phyloP scores from a whole-genome alignment of 2,888 invertebrate genomes.

The Hemithea aestivaria region DNA sequence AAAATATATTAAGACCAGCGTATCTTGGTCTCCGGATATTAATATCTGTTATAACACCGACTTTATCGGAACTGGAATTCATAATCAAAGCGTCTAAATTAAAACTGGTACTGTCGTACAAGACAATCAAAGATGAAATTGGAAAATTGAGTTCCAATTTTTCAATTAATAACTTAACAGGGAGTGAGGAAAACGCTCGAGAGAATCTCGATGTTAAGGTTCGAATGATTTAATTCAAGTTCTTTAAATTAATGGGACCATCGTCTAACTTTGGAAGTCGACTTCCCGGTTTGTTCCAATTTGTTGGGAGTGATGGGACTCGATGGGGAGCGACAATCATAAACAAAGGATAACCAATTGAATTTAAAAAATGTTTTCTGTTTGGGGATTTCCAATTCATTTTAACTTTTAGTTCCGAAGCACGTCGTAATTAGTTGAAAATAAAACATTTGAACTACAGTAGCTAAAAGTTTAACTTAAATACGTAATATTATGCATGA shows the following conservation, averaged over 20 bases:
- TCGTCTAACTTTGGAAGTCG: constrained; percentile 55
- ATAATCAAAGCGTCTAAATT: constrained; percentile 26
- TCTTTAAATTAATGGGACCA: constrained; percentile 66
- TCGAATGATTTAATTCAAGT: constrained; percentile 67
- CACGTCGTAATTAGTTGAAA: too few relatives aligned
- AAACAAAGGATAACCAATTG: constrained; percentile 57
- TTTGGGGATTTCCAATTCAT: constrained; percentile 27
- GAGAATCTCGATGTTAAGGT: constrained; percentile 49
- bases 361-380: constrained; percentile 12
- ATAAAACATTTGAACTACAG: too few relatives aligned
- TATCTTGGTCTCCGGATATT: constrained; percentile 21
- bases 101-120: constrained; percentile 23
- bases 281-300: constrained; percentile 71
- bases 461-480: too few relatives aligned
- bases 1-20: constrained; percentile 19
- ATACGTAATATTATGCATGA: too few relatives aligned
- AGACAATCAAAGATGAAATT: constrained; percentile 28
- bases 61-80: constrained; percentile 19
- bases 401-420: too few relatives aligned
- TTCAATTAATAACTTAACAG: constrained; percentile 49
- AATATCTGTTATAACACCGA: constrained; percentile 21
- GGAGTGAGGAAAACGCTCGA: constrained; percentile 40
- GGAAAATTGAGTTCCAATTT: constrained; percentile 37
- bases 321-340: constrained; percentile 41
- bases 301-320: constrained; percentile 64